phyloP scores from a whole-genome alignment of 2,797 vertebrate genomes.

The Chrysocyon brachyurus region DNA sequence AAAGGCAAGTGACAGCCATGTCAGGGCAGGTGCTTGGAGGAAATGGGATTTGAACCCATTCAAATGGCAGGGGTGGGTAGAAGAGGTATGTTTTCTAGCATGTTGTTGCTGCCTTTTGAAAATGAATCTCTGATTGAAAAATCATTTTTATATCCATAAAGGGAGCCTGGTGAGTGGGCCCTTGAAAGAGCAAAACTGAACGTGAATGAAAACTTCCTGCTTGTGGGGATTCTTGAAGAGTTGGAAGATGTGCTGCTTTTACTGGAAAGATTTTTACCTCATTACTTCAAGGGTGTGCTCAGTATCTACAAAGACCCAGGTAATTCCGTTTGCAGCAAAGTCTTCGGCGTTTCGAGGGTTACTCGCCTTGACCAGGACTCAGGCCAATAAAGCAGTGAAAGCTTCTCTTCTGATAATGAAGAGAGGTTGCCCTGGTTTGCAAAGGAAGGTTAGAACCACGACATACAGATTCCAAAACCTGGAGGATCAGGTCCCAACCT shows the following conservation, averaged over 20 bases:
- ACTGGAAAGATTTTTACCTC: slow-evolving; percentile 98
- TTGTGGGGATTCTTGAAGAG: slow-evolving; percentile 98
- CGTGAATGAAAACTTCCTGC: slow-evolving; percentile 97
- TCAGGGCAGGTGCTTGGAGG: neutral
- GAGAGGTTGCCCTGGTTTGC: neutral
- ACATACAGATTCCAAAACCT: neutral
- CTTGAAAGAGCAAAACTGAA: slow-evolving; percentile 98
- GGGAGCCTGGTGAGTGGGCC: slow-evolving; percentile 98
- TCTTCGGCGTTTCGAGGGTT: neutral
- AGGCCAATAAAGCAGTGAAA: neutral
- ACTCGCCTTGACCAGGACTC: neutral
- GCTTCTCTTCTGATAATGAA: neutral
- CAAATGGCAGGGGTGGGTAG: rapidly evolving
- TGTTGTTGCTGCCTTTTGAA: neutral
- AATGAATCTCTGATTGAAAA: neutral
- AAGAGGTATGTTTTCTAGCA: neutral
- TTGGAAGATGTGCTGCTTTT: slow-evolving; percentile 98
- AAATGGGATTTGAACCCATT: neutral
- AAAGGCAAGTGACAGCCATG: rapidly evolving
- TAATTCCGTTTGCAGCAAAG: slow-evolving; percentile 78
- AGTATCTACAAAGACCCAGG: slow-evolving; percentile 98
- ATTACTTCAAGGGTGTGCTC: slow-evolving; percentile 98
- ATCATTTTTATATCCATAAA: slow-evolving; percentile 83
- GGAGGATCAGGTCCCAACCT: neutral
- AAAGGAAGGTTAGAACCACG: neutral